Evolutionary conservation across 2,797 vertebrate species (phyloP), one percentile per base, ranked within the genome.

Genomic region (Simalia tracyae): DNA sequence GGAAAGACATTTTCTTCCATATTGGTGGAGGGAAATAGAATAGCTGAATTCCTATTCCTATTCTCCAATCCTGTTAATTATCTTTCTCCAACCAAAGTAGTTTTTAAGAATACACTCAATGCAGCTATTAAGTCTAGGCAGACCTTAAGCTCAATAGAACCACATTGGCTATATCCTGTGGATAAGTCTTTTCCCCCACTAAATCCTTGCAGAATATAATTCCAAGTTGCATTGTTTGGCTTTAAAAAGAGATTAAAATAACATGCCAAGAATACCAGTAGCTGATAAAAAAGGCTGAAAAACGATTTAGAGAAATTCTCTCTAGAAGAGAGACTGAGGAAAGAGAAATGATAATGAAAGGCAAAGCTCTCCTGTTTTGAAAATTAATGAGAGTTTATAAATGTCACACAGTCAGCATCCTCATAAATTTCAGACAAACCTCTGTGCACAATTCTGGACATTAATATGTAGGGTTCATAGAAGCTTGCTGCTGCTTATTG

Each of bases 321-420:
- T 91, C 84, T 92, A 0, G 0, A 59, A 72, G 54, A 66, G 17
- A 72, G 9, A 72, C 31, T 42, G 10, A 60, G 42, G 24, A 66
- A 42, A 91, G 93, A 93, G 89, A 72, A 24, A 90, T 81, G 46
- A 85, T 93, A 94, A 94, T 86, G 85, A 95, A 95, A 95, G 91
- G 72, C n/a, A 57, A 22, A 0, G 0, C 46, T 81, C 93, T 95
- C 81, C 84, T 89, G 89, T 91, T 76, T 94, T 93, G 95, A 89
- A 46, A 92, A 91, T 95, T 96, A 96, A 96, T 95, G 95, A 93
- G 93, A 94, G 95, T 94, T 89, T 93, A 90, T 93, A 95, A 57
- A 92, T 91, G 94, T 95, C 91, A 94, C 92, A 72, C 93, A 0
- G 0, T 88, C 88, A 88, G 91, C 17, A 87, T 76, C 93, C 94